Evolutionary conservation across 2,888 invertebrate species (phyloP).

Genomic region (Lasiommata megera): DNA sequence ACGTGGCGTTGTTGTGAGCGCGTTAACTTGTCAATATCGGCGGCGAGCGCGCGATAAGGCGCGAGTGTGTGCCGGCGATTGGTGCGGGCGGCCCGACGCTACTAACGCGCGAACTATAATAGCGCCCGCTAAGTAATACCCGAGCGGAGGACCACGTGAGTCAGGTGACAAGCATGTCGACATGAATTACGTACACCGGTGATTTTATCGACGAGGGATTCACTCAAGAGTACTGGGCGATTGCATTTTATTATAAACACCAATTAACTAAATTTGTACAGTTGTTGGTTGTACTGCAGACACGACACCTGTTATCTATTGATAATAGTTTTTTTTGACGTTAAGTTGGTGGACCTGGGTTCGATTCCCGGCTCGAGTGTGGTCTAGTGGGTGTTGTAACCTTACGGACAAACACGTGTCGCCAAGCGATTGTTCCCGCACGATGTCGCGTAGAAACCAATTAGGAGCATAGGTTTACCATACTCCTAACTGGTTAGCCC

Average conservation of each 20-base stretch:
- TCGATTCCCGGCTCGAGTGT: too few relatives aligned
- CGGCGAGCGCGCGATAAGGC: constrained; percentile 54
- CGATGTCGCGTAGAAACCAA: too few relatives aligned
- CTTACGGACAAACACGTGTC: too few relatives aligned
- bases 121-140: constrained; percentile 53
- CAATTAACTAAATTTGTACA: not conserved
- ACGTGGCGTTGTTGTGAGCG: constrained; percentile 72
- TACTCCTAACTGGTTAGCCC: too few relatives aligned
- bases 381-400: too few relatives aligned
- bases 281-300: not conserved
- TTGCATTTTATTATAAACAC: not conserved
- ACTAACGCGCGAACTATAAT: constrained; percentile 67
- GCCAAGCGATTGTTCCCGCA: too few relatives aligned
- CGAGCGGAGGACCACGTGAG: constrained; percentile 74
- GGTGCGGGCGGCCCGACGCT: constrained; percentile 63
- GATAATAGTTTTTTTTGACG: too few relatives aligned
- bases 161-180: constrained; percentile 70
- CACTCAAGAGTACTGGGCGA: constrained; percentile 5
- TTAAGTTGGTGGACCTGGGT: too few relatives aligned
- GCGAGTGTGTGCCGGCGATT: constrained; percentile 52
- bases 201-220: constrained; percentile 47
- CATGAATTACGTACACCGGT: constrained; percentile 54
- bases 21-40: constrained; percentile 44
- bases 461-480: too few relatives aligned
- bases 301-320: not conserved